These are phyloP conservation scores for Phaethon lepturus DNA, from an alignment of 2,113 vertebrate species.

Conservation along the genomic window DNA sequence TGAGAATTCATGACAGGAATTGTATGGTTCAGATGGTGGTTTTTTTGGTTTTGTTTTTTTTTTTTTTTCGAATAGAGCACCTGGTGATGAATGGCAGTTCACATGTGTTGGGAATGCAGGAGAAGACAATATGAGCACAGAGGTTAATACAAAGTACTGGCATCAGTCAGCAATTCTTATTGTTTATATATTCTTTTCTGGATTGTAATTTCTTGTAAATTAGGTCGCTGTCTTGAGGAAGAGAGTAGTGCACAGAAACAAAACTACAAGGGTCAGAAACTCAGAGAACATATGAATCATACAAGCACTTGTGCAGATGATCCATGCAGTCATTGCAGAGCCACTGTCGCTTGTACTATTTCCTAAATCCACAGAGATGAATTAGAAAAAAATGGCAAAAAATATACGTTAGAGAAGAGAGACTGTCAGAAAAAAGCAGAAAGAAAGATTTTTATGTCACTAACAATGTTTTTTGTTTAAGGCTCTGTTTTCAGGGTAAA, in stretches of 20 bases:
- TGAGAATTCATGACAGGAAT: neutral
- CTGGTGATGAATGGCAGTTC: neutral
- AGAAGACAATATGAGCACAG: neutral
- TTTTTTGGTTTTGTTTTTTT: neutral
- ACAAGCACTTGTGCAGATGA: neutral
- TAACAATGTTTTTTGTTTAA: neutral
- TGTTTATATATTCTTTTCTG: neutral
- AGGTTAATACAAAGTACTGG: neutral
- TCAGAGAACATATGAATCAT: neutral
- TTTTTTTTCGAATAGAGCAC: neutral
- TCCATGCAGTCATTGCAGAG: neutral
- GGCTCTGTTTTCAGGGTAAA: neutral
- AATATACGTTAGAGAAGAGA: fast-evolving
- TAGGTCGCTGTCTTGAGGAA: neutral
- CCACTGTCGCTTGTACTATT: neutral
- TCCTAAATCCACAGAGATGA: neutral
- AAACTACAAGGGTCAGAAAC: neutral
- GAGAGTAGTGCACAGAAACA: neutral
- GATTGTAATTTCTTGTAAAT: neutral
- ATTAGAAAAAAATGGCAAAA: neutral
- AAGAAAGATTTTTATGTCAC: neutral
- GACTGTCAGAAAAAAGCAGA: neutral
- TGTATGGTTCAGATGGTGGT: neutral
- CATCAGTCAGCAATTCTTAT: neutral
- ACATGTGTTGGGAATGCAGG: neutral